Evolutionary conservation across 2,888 invertebrate species (phyloP).

Genomic region (Octonoba sinensis): DNA sequence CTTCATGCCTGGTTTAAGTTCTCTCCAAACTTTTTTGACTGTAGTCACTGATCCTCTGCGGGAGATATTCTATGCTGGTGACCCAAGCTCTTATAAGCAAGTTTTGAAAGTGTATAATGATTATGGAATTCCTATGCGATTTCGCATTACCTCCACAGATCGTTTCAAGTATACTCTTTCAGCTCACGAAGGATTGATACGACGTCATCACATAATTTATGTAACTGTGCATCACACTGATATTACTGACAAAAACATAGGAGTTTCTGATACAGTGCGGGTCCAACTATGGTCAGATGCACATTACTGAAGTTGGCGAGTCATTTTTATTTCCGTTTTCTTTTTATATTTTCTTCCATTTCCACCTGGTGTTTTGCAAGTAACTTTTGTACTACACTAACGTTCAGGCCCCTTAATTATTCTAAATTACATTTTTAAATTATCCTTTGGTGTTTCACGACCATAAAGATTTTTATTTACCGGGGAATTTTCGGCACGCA

Average conservation of each 20-base stretch:
- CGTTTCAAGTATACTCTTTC: slow-evolving; percentile 32
- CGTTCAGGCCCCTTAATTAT: too few species aligned
- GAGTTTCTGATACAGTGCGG: slow-evolving; percentile 25
- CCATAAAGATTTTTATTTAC: too few species aligned
- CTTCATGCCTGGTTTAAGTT: slow-evolving; percentile 43
- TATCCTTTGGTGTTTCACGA: too few species aligned
- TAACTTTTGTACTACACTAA: too few species aligned
- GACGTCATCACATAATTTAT: slow-evolving; percentile 82
- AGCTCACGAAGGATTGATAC: slow-evolving; percentile 79
- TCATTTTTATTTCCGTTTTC: too few species aligned
- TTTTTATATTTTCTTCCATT: too few species aligned
- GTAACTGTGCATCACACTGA: slow-evolving; percentile 71
- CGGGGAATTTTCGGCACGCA: too few species aligned
- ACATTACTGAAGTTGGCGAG: too few species aligned
- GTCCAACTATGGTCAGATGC: slow-evolving; percentile 10
- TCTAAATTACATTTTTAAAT: too few species aligned
- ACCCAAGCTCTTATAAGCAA: slow-evolving; percentile 84
- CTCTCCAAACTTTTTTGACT: slow-evolving; percentile 74
- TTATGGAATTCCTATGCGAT: slow-evolving; percentile 75
- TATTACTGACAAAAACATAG: slow-evolving; percentile 13
- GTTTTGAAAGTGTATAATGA: slow-evolving; percentile 87
- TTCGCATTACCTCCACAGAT: slow-evolving; percentile 31
- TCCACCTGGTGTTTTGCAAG: too few species aligned
- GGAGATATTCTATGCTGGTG: slow-evolving; percentile 79
- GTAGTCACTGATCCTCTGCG: slow-evolving; percentile 86